These are phyloP conservation scores for Netelia fuscicornis DNA, from an alignment of 2,888 invertebrate genomes.

Conservation along the genomic window DNA sequence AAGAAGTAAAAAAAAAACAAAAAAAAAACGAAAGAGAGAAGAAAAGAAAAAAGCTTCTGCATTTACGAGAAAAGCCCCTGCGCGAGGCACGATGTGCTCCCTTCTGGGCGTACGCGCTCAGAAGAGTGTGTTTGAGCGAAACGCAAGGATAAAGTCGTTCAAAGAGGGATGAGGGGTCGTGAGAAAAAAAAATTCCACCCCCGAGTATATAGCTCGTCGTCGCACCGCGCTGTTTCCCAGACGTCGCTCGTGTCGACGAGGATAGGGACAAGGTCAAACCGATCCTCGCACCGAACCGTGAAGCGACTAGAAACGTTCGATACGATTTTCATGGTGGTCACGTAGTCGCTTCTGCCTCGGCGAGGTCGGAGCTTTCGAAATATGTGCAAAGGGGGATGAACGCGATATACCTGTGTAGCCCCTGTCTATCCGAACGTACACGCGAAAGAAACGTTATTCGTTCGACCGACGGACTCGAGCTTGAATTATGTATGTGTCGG, in stretches of 20 bases:
- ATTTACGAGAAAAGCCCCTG: slow-evolving; percentile 26
- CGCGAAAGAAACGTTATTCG: slow-evolving; percentile 30
- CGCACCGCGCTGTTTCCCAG: slow-evolving; percentile 41
- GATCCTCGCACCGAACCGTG: background rate
- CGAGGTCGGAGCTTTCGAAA: slow-evolving; percentile 61
- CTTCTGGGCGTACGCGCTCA: background rate
- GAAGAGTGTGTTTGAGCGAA: background rate
- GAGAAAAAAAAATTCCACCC: slow-evolving; percentile 55
- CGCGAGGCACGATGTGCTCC: background rate
- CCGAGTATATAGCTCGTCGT: slow-evolving; percentile 46
- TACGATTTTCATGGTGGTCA: slow-evolving; percentile 70
- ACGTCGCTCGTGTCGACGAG: slow-evolving; percentile 17
- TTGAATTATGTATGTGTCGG: slow-evolving; percentile 59
- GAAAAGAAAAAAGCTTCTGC: slow-evolving; percentile 3
- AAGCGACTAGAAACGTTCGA: slow-evolving; percentile 56
- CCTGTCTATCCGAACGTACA: background rate
- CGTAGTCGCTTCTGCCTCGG: slow-evolving; percentile 66
- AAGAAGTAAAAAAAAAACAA: slow-evolving; percentile 4
- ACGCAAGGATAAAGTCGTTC: slow-evolving; percentile 28
- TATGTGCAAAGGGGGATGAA: slow-evolving; percentile 47
- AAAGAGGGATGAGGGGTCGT: background rate
- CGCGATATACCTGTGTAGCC: slow-evolving; percentile 32
- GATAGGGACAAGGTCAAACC: slow-evolving; percentile 56
- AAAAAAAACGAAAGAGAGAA: no score
- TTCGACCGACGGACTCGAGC: slow-evolving; percentile 23